Percentiles rank a stretch among this genome's conserved stretches.
phyloP scores from a whole-genome alignment of 2,888 invertebrate genomes.

The Hedya salicella region DNA sequence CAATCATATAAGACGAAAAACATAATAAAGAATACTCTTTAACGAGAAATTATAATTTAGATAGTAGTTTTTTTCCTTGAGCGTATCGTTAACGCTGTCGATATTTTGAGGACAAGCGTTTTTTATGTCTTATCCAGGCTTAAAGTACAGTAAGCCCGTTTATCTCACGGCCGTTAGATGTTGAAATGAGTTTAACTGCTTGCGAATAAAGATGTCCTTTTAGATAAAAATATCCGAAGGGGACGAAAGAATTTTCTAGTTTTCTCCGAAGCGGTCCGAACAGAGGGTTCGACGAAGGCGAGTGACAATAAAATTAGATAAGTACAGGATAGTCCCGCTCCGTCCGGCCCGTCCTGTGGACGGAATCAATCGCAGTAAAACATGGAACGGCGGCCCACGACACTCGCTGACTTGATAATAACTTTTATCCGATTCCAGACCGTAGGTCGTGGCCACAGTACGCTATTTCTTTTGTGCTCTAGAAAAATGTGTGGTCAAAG shows the following conservation, averaged over 20 bases:
- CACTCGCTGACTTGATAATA: slow-evolving; percentile 46
- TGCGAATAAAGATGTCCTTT: slow-evolving; percentile 78
- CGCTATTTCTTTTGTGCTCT: slow-evolving; percentile 33
- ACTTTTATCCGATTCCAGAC: slow-evolving; percentile 53
- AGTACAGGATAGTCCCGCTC: slow-evolving; percentile 77
- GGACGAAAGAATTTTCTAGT: slow-evolving; percentile 72
- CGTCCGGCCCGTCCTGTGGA: slow-evolving; percentile 73
- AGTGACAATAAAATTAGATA: slow-evolving; percentile 85
- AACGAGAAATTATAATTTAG: not conserved
- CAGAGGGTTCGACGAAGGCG: slow-evolving; percentile 71
- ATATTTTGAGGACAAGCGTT: slow-evolving; percentile 57
- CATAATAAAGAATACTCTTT: no score
- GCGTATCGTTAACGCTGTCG: slow-evolving; percentile 47
- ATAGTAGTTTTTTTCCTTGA: slow-evolving; percentile 1
- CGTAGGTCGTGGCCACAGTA: slow-evolving; percentile 50
- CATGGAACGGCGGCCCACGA: slow-evolving; percentile 63
- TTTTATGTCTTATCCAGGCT: slow-evolving; percentile 55
- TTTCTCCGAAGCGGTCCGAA: slow-evolving; percentile 63
- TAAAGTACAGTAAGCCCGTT: slow-evolving; percentile 60
- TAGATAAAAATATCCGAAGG: slow-evolving; percentile 74
- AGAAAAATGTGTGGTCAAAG: slow-evolving; percentile 53
- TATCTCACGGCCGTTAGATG: slow-evolving; percentile 66
- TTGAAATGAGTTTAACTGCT: slow-evolving; percentile 80
- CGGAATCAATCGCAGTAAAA: slow-evolving; percentile 83
- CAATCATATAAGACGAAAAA: no score